Evolutionary conservation across 2,888 invertebrate genomes (phyloP), one percentile per base, ranked within the genome.

Genomic region (Agriopis aurantiaria): DNA sequence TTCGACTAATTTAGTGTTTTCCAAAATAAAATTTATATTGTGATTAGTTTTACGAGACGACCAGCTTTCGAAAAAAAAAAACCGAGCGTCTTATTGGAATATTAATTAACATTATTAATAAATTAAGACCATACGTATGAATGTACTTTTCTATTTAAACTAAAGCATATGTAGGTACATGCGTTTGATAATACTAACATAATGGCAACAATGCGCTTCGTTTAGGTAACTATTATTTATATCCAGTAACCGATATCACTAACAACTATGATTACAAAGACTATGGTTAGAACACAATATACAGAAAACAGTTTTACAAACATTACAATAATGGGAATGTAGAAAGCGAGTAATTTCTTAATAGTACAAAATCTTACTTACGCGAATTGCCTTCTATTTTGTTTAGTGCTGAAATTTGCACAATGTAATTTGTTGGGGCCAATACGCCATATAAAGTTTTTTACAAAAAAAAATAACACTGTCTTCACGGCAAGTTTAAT

Each of bases 191-290:
- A 77, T 87, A 88, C 88, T 89, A 89, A 81, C 79, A 81, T 92
- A 93, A 43, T 43, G 93, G 93, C 93, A 93, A 91, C 93, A 85
- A 66, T 86, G 86, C 88, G 83, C 85, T 85, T 88, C 85, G 84
- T 85, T 79, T 86, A 87, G 93, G 93, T 93, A 93, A 93, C 93
- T 91, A 83, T 88, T 82, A 83, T 80, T 80, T 83, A 80, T 82
- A 84, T 62, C 62, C 76, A 76, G 83, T 85, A 73, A 75, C 72
- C 69, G 69, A 56, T 70, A 72, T 73, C 63, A 69, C 73, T 76
- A 72, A 76, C 63, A 68, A 64, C 76, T 76, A 79, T 65, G 72
- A 80, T 82, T 84, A 86, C 69, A 83, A 70, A 62, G 67, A 74
- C 64, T 74, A 62, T 55, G 69, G 69, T 77, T 64, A 64, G 67